Evolutionary conservation across 2,797 vertebrate genomes (phyloP), one percentile per base, ranked within the genome.

Genomic region (Gymnodraco acuticeps): DNA sequence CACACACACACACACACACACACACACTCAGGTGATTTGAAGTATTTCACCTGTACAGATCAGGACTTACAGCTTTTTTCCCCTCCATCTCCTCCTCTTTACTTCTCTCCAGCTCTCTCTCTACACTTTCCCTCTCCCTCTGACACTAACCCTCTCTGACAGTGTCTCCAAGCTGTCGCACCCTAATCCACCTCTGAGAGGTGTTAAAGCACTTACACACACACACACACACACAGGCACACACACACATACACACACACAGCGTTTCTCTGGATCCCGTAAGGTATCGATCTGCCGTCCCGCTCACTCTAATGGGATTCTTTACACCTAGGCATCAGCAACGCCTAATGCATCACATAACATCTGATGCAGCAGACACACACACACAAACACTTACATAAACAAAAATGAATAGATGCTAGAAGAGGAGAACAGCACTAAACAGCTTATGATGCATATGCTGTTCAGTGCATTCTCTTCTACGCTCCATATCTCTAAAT

Each of bases 101-200:
- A n/a, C 33, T 31, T 20, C 16, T 50, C n/a, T 41, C 56, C 31
- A 48, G 10, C 65, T 48, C 50, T 84, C 70, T 74, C 70, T 60
- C 62, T 61, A 51, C n/a, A 46, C 77, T 75, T 58, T 70, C 52
- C 15, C 51, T 64, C 75, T 62, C 56, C 66, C 65, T 53, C 92
- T 95, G 95, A 95, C 85, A 62, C 89, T 97, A 94, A 98, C 91
- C 56, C 43, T 87, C 87, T 89, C 88, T 95, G 97, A 93, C 96
- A 92, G 95, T 85, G 94, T 93, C 95, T 95, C 94, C 94, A 90
- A 89, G 87, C 85, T 90, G 92, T 88, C 87, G 96, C 91, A 85
- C 95, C 93, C 96, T 96, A 96, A 96, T 96, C 96, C 95, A 94
- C 96, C 95, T 96, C 96, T 95, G 92, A 90, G 93, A 95, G 93